These are phyloP conservation scores for Erpornis zantholeuca DNA, from an alignment of 2,113 vertebrate genomes.

Conservation along the genomic window DNA sequence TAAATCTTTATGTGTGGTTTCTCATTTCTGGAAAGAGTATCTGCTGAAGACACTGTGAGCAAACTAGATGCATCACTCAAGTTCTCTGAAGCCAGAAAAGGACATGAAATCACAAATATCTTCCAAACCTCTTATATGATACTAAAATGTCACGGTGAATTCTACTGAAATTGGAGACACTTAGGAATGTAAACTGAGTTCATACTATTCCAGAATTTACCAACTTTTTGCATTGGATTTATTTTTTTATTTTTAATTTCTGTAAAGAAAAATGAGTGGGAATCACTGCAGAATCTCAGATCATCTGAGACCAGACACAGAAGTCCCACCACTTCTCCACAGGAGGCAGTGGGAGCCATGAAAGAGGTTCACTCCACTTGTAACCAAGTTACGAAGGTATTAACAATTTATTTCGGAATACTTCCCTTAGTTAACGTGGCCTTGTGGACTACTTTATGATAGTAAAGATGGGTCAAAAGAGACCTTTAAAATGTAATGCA, in stretches of 20 bases:
- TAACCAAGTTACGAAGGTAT: neutral
- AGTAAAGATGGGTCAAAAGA: neutral
- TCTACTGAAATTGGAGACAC: neutral
- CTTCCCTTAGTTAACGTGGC: neutral
- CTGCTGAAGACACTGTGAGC: neutral
- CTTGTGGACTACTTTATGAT: neutral
- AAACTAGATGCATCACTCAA: neutral
- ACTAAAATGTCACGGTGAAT: neutral
- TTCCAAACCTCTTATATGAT: neutral
- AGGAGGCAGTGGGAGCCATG: neutral
- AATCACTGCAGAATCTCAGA: neutral
- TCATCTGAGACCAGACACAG: neutral
- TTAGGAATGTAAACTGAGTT: neutral
- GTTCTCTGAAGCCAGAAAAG: neutral
- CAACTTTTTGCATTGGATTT: neutral
- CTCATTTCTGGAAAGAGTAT: neutral
- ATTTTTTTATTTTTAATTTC: neutral
- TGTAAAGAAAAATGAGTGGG: neutral
- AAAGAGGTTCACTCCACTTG: neutral
- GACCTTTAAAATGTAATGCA: neutral
- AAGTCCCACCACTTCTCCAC: neutral
- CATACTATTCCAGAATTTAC: neutral
- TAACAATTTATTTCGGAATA: neutral
- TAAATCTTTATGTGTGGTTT: neutral
- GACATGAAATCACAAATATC: neutral